Evolutionary conservation across 2,113 vertebrate genomes (phyloP), one percentile per base, ranked within the genome.

Genomic region (Bostrychus sinensis): DNA sequence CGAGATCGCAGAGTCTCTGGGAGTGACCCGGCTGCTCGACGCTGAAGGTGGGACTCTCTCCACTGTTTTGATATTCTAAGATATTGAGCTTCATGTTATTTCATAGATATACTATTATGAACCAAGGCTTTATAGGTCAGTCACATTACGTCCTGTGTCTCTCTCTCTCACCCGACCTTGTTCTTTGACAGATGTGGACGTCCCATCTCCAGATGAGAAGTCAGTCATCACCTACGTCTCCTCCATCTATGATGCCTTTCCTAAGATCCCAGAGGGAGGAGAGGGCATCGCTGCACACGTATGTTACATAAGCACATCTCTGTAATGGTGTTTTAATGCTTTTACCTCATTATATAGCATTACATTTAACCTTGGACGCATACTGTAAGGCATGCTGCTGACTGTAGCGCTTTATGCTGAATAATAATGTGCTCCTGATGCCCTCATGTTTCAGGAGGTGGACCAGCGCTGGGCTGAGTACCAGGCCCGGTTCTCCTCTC

Each of bases 221-320:
- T 99, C 98, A 0, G 96, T 99, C 74, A 99, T 99, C 89, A 99
- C 98, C 55, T 99, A 99, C 0, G 98, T 99, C 82, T 98, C 96
- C 78, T 99, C 98, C 22, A 98, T 99, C 90, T 99, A 99, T 1
- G 98, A 99, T 90, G 96, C 95, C 89, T 98, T 99, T 86, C 98
- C 98, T 58, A 98, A 98, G 88, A 95, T 99, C 85, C 97, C 98
- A 0, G 98, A 99, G 81, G 96, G 96, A 81, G 95, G 95, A 87
- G 96, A 98, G 72, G 97, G 97, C 82, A 93, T 99, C 86, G 86
- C 88, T 1, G 94, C 95, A 70, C 94, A 96, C 0, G 97, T 98
- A 92, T 80, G 93, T 74, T 51, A 2, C 20, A 2, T 14, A 55
- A 17, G 19, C 22, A 37, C 12, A 8, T 45, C 14, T 2, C 5